Conservation (phyloP, 2,888 invertebrate genomes). For the Heliconius erato region DNA sequence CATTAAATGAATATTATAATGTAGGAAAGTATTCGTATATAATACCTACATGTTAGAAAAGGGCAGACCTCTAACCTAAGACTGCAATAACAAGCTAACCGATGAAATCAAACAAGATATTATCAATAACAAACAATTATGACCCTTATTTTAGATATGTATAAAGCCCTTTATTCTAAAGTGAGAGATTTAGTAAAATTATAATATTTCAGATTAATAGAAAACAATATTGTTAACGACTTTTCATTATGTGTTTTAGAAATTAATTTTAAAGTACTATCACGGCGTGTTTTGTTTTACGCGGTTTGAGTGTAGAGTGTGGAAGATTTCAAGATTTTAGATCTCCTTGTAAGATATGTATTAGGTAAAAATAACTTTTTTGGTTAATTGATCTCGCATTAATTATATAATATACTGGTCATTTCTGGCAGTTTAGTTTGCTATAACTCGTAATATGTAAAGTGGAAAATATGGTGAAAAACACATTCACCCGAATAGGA, state of each 20-base stretch:
- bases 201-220: conserved; percentile 42
- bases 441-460: too few relatives aligned
- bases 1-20: conserved; percentile 41
- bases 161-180: neutral
- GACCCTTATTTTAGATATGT: neutral
- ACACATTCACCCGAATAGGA: neutral
- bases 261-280: conserved; percentile 34
- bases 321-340: neutral
- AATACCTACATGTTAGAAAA: conserved; percentile 45
- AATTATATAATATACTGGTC: too few relatives aligned
- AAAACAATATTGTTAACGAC: conserved; percentile 29
- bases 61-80: conserved; percentile 47
- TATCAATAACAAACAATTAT: conserved; percentile 26
- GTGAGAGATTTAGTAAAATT: conserved; percentile 9
- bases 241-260: conserved; percentile 26
- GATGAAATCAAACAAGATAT: conserved; percentile 40
- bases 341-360: neutral
- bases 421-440: too few relatives aligned
- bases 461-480: neutral
- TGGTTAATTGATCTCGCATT: too few relatives aligned
- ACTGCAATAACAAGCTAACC: conserved; percentile 42
- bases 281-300: neutral
- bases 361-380: neutral
- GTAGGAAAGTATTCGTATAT: conserved; percentile 42
- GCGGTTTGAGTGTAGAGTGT: neutral